Conservation (phyloP, 2,888 invertebrate genomes). For the Hipparchia sbordonii region DNA sequence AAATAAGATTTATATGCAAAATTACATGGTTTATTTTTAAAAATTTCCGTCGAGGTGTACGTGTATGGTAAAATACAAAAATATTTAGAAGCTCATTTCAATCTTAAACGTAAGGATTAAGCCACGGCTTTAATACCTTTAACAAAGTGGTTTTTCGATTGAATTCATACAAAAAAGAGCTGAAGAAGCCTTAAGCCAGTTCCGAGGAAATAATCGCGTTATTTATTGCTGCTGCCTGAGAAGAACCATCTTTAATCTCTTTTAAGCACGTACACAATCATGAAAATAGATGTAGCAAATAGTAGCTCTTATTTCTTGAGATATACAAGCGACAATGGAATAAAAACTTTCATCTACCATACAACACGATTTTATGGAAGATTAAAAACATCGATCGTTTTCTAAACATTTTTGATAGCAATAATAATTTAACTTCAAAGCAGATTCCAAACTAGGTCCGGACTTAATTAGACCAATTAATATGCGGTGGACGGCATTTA, state of each 20-base stretch:
- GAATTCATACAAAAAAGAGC: constrained; percentile 66
- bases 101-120: constrained; percentile 38
- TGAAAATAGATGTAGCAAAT: constrained; percentile 18
- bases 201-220: constrained; percentile 78
- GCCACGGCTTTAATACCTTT: constrained; percentile 60
- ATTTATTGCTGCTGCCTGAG: constrained; percentile 74
- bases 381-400: constrained; percentile 72
- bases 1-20: constrained; percentile 13
- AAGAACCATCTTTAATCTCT: constrained; percentile 75
- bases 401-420: constrained; percentile 63
- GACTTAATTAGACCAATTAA: constrained; percentile 58
- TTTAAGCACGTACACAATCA: constrained; percentile 59
- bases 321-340: constrained; percentile 20
- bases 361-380: constrained; percentile 72
- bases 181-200: constrained; percentile 61
- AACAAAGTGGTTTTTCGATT: constrained; percentile 62
- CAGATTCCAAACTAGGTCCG: constrained; percentile 53
- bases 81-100: constrained; percentile 37
- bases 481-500: constrained; percentile 43
- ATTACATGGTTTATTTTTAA: constrained; percentile 3
- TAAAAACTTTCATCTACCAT: constrained; percentile 13
- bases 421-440: constrained; percentile 54
- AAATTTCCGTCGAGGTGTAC: constrained; percentile 8
- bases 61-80: constrained; percentile 10
- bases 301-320: constrained; percentile 13